Evolutionary conservation across 2,888 invertebrate genomes (phyloP), one percentile per base, ranked within the genome.

Genomic region (Nycteola revayana): DNA sequence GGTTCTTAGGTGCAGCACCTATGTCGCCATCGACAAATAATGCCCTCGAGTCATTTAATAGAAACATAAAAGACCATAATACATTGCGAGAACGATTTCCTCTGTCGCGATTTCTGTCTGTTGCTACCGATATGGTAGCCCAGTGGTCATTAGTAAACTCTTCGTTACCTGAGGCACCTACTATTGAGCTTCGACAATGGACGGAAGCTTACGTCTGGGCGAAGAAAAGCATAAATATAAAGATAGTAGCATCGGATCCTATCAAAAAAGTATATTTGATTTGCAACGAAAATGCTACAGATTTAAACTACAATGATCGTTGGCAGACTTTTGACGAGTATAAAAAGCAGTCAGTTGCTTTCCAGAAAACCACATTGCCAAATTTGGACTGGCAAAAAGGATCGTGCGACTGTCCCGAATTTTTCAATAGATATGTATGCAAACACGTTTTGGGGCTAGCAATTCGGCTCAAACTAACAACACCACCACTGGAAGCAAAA

Each of bases 51-150:
- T 28, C 38, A n/a, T 27, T 26, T 9, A 37, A 37, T 9, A 9
- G 25, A 21, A 25, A 18, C 7, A 37, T 42, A 6, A 41, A 36
- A 36, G 29, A 42, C 20, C 6, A 20, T 8, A 9, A 38, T 32
- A 42, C 37, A 7, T 18, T 42, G 7, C 42, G 42, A 21, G 42
- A 42, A 30, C 36, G 36, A 25, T 30, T 37, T 17, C 36, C 33
- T 14, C 20, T 42, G 9, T 42, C 33, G 14, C 26, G 34, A 10
- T 40, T 40, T 20, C 20, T 42, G 28, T 10, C 24, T n/a, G 27
- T 34, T 26, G 33, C 24, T 26, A 24, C 30, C 21, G 36, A 42
- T 23, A 18, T 37, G 14, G 36, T 42, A 23, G 30, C 22, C 11
- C 23, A 26, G 27, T 42, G 42, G 42, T 42, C 42, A 27, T n/a